Evolutionary conservation across 2,113 vertebrate genomes (phyloP).

Genomic region (Lophura nycthemera): DNA sequence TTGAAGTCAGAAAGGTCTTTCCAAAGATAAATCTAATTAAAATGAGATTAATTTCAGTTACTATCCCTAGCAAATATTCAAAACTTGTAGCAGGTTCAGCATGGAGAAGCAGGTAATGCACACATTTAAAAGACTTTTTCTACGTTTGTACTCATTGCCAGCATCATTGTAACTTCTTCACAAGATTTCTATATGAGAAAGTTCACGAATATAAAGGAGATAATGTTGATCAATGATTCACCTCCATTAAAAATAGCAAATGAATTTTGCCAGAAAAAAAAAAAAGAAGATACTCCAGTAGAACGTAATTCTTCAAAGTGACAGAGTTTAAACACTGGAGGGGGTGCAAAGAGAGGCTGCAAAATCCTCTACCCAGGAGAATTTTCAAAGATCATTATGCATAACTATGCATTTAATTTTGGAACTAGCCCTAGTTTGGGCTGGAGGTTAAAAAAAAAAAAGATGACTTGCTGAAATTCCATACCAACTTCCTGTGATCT

Average conservation of each 20-base stretch:
- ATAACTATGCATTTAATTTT: not conserved
- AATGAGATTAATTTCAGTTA: not conserved
- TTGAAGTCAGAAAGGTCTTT: not conserved
- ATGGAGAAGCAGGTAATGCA: not conserved
- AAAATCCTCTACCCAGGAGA: not conserved
- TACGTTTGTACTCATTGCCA: not conserved
- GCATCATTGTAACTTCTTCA: not conserved
- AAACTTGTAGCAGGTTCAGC: not conserved
- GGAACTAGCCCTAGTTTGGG: not conserved
- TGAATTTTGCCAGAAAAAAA: not conserved
- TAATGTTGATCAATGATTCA: not conserved
- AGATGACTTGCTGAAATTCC: not conserved
- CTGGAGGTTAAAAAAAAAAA: not conserved
- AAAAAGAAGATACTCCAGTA: not conserved
- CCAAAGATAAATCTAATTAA: not conserved
- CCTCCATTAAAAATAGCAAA: not conserved
- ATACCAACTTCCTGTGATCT: not conserved
- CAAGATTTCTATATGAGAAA: not conserved
- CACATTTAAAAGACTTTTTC: not conserved
- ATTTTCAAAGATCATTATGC: not conserved
- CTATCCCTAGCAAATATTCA: not conserved
- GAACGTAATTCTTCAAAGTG: not conserved
- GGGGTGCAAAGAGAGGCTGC: not conserved
- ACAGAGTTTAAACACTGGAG: not conserved
- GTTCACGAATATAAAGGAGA: not conserved